Evolutionary conservation across 2,888 invertebrate species (phyloP), one percentile per base, ranked within the genome.

Genomic region (Dryobotodes eremita): DNA sequence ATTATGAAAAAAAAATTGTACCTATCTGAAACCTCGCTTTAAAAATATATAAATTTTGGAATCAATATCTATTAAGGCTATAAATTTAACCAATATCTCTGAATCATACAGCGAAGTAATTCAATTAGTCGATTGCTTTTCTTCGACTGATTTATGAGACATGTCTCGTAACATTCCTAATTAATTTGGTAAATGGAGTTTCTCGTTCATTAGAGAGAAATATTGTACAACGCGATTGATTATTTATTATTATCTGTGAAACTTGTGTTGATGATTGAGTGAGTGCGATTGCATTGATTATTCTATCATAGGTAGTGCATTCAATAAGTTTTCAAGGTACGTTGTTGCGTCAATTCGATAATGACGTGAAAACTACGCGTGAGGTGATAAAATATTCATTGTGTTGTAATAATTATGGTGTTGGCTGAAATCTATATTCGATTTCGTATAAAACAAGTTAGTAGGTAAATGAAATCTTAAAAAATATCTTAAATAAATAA

Each of bases 271-370:
- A 61, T 70, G 76, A 83, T 71, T 69, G 62, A 72, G 15, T 75
- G 31, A 85, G 53, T 81, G 55, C 11, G 61, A 26, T 53, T 71
- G 64, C 61, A 79, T 72, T 77, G 68, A 77, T 62, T 64, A 73
- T 68, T 71, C 36, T 73, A 71, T 71, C 50, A 55, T 26, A 59
- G 72, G 36, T 64, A 82, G 55, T 86, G 71, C 79, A 86, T 84
- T 78, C 42, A 83, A 83, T 77, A 73, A 71, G 71, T 72, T 82
- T 79, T 83, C 80, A 88, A 88, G 80, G 83, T 78, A 71, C 48
- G 53, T 36, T 50, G 20, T 86, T 86, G 64, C 79, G 75, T 82
- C 86, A 78, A 46, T 73, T 68, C 62, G 42, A 79, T 74, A 77
- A 79, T 88, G 82, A 85, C 79, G 77, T 73, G 17, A 61, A 78